Evolutionary conservation across 2,888 invertebrate genomes (phyloP), one percentile per base, ranked within the genome.

Genomic region (Teinopalpus imperialis): DNA sequence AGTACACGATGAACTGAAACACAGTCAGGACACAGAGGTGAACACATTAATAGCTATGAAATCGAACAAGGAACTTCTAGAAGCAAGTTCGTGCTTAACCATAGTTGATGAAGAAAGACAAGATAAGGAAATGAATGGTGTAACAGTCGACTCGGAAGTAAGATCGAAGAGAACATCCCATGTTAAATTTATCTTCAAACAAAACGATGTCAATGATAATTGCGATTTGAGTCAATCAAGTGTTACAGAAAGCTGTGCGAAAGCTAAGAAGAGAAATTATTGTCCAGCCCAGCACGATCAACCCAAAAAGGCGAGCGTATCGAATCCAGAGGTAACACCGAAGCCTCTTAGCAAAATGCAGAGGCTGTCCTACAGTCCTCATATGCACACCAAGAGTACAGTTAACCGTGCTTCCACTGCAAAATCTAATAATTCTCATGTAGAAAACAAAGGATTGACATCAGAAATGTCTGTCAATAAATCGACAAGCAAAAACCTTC

Each of bases 1-100:
- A 7, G 16, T 0, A 57, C 65, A 1, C 64, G 67, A 1, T 60
- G 56, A 0, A 47, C 52, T 10, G 18, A 51, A 1, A 29, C 26
- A 0, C 56, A 66, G 69, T 0, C 74, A 56, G 48, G 66, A 77
- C 14, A 64, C 51, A 0, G 69, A 79, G 59, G 68, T 69, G 0
- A 86, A 86, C 42, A 85, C 86, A 0, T 8, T 69, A 0, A 82
- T 87, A 30, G 66, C 59, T 2, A 86, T 87, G 86, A 81, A 78
- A 53, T 61, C 47, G 0, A 81, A 80, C 27, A 71, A 62, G 18
- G 76, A 79, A 7, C 48, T 87, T 3, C 46, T 85, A 0, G 69
- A 74, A 34, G 53, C 59, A 0, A 72, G 66, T 34, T 85, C 87
- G 0, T 80, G 82, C 0, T 52, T 86, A 0, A 86, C 81, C 0